Conservation (phyloP, 2,888 invertebrate species). For the Brenthis hecate region DNA sequence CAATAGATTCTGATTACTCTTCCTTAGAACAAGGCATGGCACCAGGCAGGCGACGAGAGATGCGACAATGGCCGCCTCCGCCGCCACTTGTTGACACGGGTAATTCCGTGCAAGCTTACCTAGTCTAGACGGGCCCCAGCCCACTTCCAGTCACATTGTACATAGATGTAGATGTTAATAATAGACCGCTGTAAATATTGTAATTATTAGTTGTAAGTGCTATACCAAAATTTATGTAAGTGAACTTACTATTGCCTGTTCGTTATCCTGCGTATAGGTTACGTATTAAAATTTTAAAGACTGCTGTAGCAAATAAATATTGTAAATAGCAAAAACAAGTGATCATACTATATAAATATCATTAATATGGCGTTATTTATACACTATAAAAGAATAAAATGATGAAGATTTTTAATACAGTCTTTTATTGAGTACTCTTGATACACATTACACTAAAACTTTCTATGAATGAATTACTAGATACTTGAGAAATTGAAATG, state of each 20-base stretch:
- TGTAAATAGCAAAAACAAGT: constrained; percentile 81
- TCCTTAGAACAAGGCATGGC: constrained; percentile 88
- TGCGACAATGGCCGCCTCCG: constrained; percentile 76
- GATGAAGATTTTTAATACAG: constrained; percentile 71
- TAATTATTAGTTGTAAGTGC: constrained; percentile 77
- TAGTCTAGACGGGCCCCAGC: constrained; percentile 81
- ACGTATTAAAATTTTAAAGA: constrained; percentile 82
- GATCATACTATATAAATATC: constrained; percentile 79
- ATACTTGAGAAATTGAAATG: not conserved
- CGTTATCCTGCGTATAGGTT: constrained; percentile 80
- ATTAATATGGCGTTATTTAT: constrained; percentile 81
- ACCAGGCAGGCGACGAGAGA: constrained; percentile 73
- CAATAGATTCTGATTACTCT: constrained; percentile 94
- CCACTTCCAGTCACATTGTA: constrained; percentile 79
- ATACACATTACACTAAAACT: constrained; percentile 11
- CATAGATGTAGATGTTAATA: constrained; percentile 66
- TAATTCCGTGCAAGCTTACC: constrained; percentile 85
- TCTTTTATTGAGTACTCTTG: constrained; percentile 56
- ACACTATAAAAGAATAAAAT: constrained; percentile 73
- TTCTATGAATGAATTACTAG: constrained; percentile 5
- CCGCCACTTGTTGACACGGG: constrained; percentile 76
- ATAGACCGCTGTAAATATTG: constrained; percentile 76
- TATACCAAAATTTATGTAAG: constrained; percentile 81
- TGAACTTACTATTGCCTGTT: constrained; percentile 78
- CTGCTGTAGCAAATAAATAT: constrained; percentile 82